Evolutionary conservation across 2,888 invertebrate species (phyloP).

Genomic region (Julus scandinavius): DNA sequence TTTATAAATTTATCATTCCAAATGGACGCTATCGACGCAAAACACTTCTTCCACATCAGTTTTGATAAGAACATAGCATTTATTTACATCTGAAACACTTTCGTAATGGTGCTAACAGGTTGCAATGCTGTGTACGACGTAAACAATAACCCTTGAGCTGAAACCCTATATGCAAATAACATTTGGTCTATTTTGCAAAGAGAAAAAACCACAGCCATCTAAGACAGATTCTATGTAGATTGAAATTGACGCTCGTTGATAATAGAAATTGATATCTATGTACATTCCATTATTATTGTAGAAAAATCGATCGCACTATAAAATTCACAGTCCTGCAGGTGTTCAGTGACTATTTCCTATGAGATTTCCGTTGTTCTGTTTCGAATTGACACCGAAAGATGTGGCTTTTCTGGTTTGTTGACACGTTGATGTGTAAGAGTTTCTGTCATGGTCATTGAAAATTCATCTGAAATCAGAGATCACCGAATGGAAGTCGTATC

Average conservation of each 20-base stretch:
- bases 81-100: constrained; percentile 45
- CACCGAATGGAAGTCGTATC: constrained; percentile 36
- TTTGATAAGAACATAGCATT: constrained; percentile 24
- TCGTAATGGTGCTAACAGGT: constrained; percentile 45
- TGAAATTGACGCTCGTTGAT: constrained; percentile 27
- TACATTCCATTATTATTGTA: constrained; percentile 43
- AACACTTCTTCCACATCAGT: neutral
- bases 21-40: neutral
- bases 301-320: constrained; percentile 45
- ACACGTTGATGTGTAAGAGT: neutral
- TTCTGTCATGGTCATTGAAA: constrained; percentile 42
- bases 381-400: constrained; percentile 35
- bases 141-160: constrained; percentile 40
- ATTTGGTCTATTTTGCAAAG: constrained; percentile 42
- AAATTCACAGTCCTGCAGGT: constrained; percentile 34
- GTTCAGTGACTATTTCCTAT: constrained; percentile 43
- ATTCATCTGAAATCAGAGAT: neutral
- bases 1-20: neutral
- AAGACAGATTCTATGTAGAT: constrained; percentile 46
- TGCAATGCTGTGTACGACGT: constrained; percentile 15
- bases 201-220: constrained; percentile 46
- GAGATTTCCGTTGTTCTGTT: neutral
- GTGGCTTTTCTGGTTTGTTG: constrained; percentile 12
- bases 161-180: constrained; percentile 37
- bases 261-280: constrained; percentile 45